Evolutionary conservation across 92 coral and sea anemone species (phyloP).

Genomic region (Bergia sp.): DNA sequence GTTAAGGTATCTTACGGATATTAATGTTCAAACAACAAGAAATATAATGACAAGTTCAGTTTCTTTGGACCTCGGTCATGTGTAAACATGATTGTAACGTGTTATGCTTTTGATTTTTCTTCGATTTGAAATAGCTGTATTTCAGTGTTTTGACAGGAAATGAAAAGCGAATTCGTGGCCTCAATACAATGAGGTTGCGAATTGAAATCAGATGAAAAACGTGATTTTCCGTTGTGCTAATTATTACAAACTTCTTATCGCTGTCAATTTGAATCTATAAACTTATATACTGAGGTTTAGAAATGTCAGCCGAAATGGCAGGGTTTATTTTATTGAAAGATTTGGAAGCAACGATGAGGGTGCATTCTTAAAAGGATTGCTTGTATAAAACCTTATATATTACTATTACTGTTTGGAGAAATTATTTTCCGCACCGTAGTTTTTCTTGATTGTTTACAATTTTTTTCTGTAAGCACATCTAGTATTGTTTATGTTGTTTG

Average conservation of each 20-base stretch:
- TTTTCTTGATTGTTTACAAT: conserved; percentile 1
- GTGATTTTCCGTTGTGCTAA: conserved; percentile 2
- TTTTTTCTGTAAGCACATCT: conserved; percentile 17
- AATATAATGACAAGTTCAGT: conserved; percentile 5
- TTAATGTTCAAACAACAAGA: neutral
- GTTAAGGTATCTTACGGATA: neutral
- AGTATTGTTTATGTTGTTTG: conserved; percentile 36
- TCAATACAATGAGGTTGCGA: neutral
- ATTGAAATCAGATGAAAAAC: neutral
- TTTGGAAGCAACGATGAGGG: neutral
- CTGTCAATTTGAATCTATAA: neutral
- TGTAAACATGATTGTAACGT: conserved; percentile 37
- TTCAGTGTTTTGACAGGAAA: neutral
- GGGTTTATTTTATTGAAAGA: neutral
- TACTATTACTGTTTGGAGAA: neutral
- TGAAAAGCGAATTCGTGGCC: neutral
- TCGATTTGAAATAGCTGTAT: neutral
- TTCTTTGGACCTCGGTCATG: neutral
- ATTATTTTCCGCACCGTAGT: neutral
- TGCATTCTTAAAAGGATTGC: neutral
- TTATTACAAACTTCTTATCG: neutral
- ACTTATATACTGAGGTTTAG: neutral
- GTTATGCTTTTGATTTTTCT: conserved; percentile 16
- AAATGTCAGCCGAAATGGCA: neutral
- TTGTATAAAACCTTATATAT: neutral